These are phyloP conservation scores for Poecilia latipinna DNA, from an alignment of 2,113 vertebrate species.

Conservation along the genomic window DNA sequence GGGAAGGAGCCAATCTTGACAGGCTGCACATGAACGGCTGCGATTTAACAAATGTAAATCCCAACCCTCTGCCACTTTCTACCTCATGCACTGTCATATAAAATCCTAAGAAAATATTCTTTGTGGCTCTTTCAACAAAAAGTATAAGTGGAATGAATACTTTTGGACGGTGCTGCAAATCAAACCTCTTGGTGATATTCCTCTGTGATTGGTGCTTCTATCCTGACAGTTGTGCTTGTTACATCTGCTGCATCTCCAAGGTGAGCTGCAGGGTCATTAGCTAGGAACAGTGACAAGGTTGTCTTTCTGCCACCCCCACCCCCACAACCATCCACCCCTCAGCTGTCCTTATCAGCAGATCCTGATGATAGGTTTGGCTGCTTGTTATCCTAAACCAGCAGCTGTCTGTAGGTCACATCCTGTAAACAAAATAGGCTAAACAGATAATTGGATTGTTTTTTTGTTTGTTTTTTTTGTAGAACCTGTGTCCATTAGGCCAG, in stretches of 20 bases:
- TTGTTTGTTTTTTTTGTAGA: background rate
- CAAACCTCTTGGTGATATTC: too few relatives aligned
- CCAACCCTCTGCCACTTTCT: too few relatives aligned
- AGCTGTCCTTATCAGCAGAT: background rate
- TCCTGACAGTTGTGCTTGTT: background rate
- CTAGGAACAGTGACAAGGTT: background rate
- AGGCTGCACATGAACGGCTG: too few relatives aligned
- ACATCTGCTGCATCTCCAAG: background rate
- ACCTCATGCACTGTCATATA: too few relatives aligned
- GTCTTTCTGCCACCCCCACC: background rate
- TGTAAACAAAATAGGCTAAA: background rate
- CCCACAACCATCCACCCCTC: background rate
- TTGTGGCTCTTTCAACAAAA: too few relatives aligned
- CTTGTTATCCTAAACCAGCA: background rate
- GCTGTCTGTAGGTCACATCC: background rate
- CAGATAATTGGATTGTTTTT: too few relatives aligned
- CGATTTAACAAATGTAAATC: too few relatives aligned
- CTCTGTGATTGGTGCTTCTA: background rate
- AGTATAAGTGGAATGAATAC: too few relatives aligned
- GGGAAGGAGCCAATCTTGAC: too few relatives aligned
- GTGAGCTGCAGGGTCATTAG: background rate
- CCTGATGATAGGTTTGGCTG: background rate
- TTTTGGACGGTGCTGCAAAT: too few relatives aligned
- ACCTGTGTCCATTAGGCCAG: background rate
- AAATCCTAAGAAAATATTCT: too few relatives aligned